Percentiles rank a stretch among this genome's conserved stretches.
These are phyloP conservation scores for Solea solea DNA, from an alignment of 2,113 vertebrate genomes.

Conservation along the genomic window DNA sequence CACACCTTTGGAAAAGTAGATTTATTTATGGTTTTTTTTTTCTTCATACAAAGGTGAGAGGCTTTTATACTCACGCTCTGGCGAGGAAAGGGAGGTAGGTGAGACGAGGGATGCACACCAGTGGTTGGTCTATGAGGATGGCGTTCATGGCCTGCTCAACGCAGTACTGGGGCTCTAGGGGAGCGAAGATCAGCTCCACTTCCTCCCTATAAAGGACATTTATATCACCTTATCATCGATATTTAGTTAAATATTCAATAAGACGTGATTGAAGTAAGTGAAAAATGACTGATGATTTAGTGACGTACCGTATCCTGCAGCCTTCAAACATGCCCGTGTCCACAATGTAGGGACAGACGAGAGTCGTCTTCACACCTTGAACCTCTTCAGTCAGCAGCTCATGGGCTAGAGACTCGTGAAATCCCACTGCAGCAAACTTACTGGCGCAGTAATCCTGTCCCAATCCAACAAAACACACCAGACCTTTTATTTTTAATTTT, in stretches of 20 bases:
- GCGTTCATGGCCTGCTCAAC: slow-evolving; percentile 75
- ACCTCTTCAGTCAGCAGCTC: slow-evolving; percentile 74
- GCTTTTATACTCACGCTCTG: slow-evolving; percentile 54
- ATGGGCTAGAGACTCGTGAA: slow-evolving; percentile 78
- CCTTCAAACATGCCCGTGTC: slow-evolving; percentile 75
- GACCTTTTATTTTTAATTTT: not conserved
- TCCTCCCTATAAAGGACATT: slow-evolving; percentile 63
- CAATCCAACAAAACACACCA: slow-evolving; percentile 14
- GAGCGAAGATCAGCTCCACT: slow-evolving; percentile 54
- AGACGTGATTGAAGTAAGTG: too few relatives aligned
- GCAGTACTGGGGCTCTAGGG: slow-evolving; percentile 69
- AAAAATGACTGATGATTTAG: not conserved
- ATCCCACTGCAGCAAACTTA: slow-evolving; percentile 78
- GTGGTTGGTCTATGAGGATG: slow-evolving; percentile 69
- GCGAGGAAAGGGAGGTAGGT: slow-evolving; percentile 66
- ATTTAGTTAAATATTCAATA: too few relatives aligned
- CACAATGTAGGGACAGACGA: slow-evolving; percentile 78
- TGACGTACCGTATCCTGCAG: slow-evolving; percentile 68
- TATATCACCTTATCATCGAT: too few relatives aligned
- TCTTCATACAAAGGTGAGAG: not conserved
- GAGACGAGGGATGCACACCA: slow-evolving; percentile 68
- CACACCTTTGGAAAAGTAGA: not conserved
- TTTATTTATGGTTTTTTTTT: not conserved
- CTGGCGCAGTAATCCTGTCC: slow-evolving; percentile 80
- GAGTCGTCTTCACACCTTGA: slow-evolving; percentile 73